Conservation (phyloP, 1,140 invertebrate genomes). For the Bombus impatiens region DNA sequence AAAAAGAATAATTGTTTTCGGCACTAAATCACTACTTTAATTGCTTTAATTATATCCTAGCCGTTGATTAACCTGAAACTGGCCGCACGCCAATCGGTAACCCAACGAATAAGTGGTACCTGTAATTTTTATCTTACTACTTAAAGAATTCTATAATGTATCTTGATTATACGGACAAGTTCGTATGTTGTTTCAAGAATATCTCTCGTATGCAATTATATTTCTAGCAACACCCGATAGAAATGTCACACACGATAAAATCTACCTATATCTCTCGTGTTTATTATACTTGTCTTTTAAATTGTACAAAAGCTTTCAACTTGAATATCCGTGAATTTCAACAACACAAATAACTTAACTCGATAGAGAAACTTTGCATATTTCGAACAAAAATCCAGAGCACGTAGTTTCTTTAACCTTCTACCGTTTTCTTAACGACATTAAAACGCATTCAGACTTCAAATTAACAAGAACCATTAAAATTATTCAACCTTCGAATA, state of each 20-base stretch:
- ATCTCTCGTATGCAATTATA: not conserved
- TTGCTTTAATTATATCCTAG: constrained; percentile 24
- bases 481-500: no score
- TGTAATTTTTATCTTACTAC: constrained; percentile 20
- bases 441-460: no score
- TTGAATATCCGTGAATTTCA: not conserved
- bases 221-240: not conserved
- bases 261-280: not conserved
- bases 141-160: constrained; percentile 13
- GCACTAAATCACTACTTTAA: constrained; percentile 16
- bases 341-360: no score
- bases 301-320: not conserved
- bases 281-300: not conserved
- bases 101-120: constrained; percentile 3
- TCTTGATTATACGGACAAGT: not conserved
- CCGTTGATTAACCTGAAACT: constrained; percentile 16
- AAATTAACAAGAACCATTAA: no score
- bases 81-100: not conserved
- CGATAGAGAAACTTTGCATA: no score
- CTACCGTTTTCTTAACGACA: no score
- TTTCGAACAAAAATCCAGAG: no score
- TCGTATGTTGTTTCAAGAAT: not conserved
- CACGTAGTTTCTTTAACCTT: no score
- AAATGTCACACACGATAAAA: not conserved
- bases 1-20: constrained; percentile 17